phyloP scores from a whole-genome alignment of 2,113 vertebrate genomes.

The Pelodiscus sinensis region DNA sequence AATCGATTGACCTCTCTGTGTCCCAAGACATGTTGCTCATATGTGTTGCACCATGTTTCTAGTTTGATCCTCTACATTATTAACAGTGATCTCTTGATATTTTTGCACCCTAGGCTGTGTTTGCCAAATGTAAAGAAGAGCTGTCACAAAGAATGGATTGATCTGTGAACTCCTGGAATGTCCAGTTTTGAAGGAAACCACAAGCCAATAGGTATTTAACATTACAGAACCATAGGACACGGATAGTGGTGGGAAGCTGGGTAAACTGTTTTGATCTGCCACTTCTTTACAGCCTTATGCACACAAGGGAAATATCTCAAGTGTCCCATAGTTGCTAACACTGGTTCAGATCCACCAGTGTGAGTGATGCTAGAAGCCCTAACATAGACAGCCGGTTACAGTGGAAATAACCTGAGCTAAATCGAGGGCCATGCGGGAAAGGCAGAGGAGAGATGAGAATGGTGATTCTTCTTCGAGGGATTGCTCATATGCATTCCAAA shows the following conservation, averaged over 20 bases:
- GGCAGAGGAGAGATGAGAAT: background rate
- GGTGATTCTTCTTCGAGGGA: background rate
- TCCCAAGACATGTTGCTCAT: background rate
- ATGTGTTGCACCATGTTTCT: background rate
- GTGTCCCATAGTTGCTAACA: background rate
- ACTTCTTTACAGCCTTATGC: background rate
- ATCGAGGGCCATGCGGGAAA: background rate
- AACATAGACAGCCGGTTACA: background rate
- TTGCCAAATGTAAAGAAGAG: conserved; percentile 10
- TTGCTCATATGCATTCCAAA: too few relatives aligned
- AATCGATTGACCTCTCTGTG: background rate
- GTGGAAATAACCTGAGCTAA: background rate
- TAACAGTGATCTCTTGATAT: background rate
- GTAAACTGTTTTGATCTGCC: background rate
- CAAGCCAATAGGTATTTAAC: background rate
- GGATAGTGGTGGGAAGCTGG: background rate
- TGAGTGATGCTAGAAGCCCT: background rate
- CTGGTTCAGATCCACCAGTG: background rate
- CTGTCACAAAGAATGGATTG: rapidly evolving
- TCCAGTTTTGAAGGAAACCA: rapidly evolving
- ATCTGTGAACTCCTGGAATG: background rate
- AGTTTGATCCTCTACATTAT: background rate
- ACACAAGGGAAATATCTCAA: background rate
- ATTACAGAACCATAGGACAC: background rate
- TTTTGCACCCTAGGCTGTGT: conserved; percentile 18